Base-by-base conservation (phyloP, 2,888 invertebrate genomes). In the Caenorhabditis sp. region DNA sequence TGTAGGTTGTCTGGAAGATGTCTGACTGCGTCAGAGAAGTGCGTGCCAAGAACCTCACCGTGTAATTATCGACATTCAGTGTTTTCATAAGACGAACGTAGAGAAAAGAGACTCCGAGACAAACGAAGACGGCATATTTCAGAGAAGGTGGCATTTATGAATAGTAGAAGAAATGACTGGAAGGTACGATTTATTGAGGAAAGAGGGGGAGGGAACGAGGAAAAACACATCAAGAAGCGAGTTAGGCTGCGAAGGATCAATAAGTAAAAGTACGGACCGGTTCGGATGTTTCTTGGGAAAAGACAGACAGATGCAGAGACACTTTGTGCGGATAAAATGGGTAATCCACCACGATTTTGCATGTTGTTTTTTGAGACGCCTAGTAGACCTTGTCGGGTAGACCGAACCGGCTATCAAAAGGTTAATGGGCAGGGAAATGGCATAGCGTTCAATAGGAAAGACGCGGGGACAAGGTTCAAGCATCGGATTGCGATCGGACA, bases 181-280 rank as follows among this genome's bases (percentile, higher is more conserved):
- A 55, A 44, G 51, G 58, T 24, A 58, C 32, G 55, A 61, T 37
- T 51, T 37, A 13, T 40, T 53, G n/a, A 9, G 15, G 37, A 53
- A n/a, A 28, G 44, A 20, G 18, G 37, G 58, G 32, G 51, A 47
- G 26, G 37, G 22, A 28, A n/a, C n/a, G n/a, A n/a, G 9, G 28
- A 15, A 26, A 32, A 55, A 62, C 44, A 56, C 28, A 56, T 56
- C 55, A 56, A 71, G 26, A 47, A 44, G 28, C 24, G n/a, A 58
- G 55, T 37, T 26, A 44, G 50, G 28, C 37, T 50, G 68, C 28
- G 69, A 40, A 55, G 47, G 60, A 61, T 65, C 50, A 76, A 61
- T 47, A 60, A 77, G 76, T 58, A 64, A 72, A 64, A 72, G 64
- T 64, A 58, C 47, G 58, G n/a, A 72, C 72, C 72, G 72, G 72